Conservation (phyloP, 1,140 invertebrate species). For the Uloborus diversus region DNA sequence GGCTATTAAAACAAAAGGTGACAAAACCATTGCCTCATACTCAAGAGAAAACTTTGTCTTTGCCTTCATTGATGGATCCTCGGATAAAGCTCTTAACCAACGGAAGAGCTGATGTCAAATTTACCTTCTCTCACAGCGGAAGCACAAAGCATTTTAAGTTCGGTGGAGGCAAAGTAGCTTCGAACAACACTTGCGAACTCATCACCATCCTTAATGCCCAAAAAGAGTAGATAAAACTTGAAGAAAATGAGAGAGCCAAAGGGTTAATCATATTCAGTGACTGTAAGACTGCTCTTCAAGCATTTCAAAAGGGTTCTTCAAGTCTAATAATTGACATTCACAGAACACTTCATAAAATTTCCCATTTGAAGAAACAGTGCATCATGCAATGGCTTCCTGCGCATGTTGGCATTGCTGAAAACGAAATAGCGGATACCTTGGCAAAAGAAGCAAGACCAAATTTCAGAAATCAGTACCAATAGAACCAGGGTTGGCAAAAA, state of each 20-base stretch:
- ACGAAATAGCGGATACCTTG: not conserved
- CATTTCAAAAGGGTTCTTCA: not conserved
- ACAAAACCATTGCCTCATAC: slow-evolving; percentile 11
- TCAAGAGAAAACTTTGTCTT: not conserved
- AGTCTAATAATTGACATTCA: not conserved
- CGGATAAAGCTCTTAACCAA: not conserved
- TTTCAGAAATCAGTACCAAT: no score
- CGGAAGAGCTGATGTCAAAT: not conserved
- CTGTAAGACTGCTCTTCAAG: not conserved
- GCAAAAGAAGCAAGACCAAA: not conserved
- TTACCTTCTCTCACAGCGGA: not conserved
- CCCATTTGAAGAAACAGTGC: slow-evolving; percentile 4
- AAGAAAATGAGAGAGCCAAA: not conserved
- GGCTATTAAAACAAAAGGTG: not conserved
- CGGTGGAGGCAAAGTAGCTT: not conserved
- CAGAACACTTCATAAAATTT: not conserved
- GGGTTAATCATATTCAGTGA: no score
- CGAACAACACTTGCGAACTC: not conserved
- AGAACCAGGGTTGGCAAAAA: no score
- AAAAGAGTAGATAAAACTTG: not conserved
- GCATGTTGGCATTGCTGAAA: slow-evolving; percentile 8
- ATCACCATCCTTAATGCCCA: not conserved
- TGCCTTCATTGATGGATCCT: not conserved
- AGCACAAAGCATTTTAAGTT: no score
- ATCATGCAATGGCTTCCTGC: no score